Percentiles rank a stretch among this genome's conserved stretches.
phyloP scores from a whole-genome alignment of 1,140 invertebrate genomes.

The Anastrepha obliqua region DNA sequence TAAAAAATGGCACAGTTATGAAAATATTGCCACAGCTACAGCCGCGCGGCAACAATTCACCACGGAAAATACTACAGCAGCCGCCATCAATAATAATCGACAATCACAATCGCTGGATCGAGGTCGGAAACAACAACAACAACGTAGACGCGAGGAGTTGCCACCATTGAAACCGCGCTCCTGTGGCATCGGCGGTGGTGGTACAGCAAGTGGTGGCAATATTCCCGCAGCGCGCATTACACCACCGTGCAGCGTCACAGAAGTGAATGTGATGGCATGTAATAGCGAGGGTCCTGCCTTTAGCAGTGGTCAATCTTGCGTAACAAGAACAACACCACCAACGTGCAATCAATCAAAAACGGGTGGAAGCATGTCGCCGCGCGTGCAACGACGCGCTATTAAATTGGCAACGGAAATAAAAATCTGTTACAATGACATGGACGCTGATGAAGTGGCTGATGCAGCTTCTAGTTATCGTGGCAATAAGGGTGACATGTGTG shows the following conservation, averaged over 20 bases:
- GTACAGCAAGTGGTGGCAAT: not conserved
- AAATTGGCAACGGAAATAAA: constrained; percentile 70
- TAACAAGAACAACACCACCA: not conserved
- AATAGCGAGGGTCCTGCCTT: not conserved
- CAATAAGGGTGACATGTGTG: not conserved
- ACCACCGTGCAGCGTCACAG: not conserved
- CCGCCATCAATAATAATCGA: constrained; percentile 58
- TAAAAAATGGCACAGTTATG: constrained; percentile 56
- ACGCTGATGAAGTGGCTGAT: constrained; percentile 57
- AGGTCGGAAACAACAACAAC: constrained; percentile 42
- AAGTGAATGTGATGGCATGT: not conserved
- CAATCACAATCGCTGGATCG: constrained; percentile 68
- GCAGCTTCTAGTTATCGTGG: not conserved
- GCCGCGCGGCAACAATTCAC: not conserved
- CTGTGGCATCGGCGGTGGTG: constrained; percentile 30
- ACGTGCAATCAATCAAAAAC: not conserved
- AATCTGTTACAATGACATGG: constrained; percentile 64
- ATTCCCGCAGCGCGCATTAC: constrained; percentile 6
- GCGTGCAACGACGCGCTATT: constrained; percentile 66
- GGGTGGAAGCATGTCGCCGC: constrained; percentile 56
- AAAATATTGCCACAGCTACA: constrained; percentile 39
- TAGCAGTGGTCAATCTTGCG: not conserved
- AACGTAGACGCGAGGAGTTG: constrained; percentile 59
- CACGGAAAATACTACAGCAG: not conserved
- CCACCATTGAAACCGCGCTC: constrained; percentile 65